Evolutionary conservation across 2,797 vertebrate genomes (phyloP), one percentile per base, ranked within the genome.

Genomic region (Macroramphosus scolopax): DNA sequence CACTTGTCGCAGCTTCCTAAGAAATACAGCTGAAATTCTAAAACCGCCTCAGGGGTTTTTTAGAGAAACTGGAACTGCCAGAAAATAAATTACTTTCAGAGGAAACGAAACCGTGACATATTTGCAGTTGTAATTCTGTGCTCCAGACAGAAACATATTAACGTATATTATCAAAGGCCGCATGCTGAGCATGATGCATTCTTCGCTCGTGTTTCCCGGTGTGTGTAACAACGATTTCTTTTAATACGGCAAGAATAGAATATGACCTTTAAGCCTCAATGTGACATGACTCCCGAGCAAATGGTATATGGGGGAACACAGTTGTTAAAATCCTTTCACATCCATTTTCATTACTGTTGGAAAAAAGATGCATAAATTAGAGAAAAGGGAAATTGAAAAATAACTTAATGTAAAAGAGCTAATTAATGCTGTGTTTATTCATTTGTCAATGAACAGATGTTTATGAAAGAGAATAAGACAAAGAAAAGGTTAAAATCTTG

Each of bases 1-100:
- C 25, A 10, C 15, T 29, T 6, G 17, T 56, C 18, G 37, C 51
- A 48, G 12, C 6, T 43, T 0, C 2, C 12, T 59, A 68, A 61
- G 47, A 77, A 65, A 50, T 42, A 9, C 46, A 40, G 42, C 48
- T 68, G 51, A 34, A 49, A 43, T 42, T 15, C 9, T 16, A 44
- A 56, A 43, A 49, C 13, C 0, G 4, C 51, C 18, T 9, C 0
- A 0, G 14, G 51, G 20, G 43, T 59, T 62, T 5, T 62, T 5
- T 15, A 11, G 8, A 29, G 18, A 70, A 68, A 55, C 9, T 0
- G 16, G 14, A 54, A 36, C 37, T 45, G 22, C 16, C 37, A 50
- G 33, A 36, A 44, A 54, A 24, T 39, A 47, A 57, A 40, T 29
- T 39, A 28, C 26, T 20, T 43, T 45, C 3, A 18, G 2, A 13